Evolutionary conservation across 2,888 invertebrate genomes (phyloP).

Genomic region (Lochmaea crataegi): DNA sequence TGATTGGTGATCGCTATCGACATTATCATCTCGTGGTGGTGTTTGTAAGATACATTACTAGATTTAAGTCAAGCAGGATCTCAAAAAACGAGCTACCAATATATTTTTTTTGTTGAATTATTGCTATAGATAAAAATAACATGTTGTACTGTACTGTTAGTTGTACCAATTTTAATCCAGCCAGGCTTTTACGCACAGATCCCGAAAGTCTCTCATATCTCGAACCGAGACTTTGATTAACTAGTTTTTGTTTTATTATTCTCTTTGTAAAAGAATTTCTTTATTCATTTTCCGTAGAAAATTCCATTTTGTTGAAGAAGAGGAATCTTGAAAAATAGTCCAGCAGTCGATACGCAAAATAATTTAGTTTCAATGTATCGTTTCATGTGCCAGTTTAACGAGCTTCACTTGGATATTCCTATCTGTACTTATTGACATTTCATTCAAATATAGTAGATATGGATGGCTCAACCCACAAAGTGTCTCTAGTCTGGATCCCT

Average conservation of each 20-base stretch:
- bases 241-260: conserved; percentile 10
- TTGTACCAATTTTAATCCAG: not conserved
- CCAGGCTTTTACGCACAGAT: conserved; percentile 4
- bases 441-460: no score
- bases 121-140: not conserved
- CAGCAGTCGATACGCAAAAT: not conserved
- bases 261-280: conserved; percentile 10
- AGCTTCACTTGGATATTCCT: no score
- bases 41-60: no score
- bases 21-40: no score
- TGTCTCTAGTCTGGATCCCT: no score
- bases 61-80: no score
- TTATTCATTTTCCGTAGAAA: conserved; percentile 13
- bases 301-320: not conserved
- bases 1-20: no score
- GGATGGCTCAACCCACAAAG: no score
- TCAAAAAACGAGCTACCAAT: no score
- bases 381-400: no score
- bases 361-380: not conserved
- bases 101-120: no score
- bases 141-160: not conserved
- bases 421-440: no score
- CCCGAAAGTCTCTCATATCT: not conserved
- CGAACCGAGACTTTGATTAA: conserved; percentile 12
- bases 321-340: not conserved